Evolutionary conservation across 1,140 invertebrate genomes (phyloP), one percentile per base, ranked within the genome.

Genomic region (Brachionus angularis): DNA sequence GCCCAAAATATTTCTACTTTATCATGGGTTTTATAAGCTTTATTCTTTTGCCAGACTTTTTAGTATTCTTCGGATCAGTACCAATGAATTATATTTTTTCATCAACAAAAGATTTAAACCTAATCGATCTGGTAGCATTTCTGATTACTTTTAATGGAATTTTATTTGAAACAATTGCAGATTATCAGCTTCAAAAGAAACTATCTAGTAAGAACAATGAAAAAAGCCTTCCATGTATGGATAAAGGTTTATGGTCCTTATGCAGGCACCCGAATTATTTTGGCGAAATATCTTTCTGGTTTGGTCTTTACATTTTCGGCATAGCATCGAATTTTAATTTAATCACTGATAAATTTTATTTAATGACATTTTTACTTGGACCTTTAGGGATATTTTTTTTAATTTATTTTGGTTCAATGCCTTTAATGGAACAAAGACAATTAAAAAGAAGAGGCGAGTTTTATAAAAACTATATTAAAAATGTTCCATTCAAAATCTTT

Each of bases 251-350:
- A 23, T 70, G 64, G 64, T 36, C 44, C 4, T 31, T 36, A 7
- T 46, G 23, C 7, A 50, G 64, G 34, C 64, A 70, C 34, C 64
- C 64, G 31, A 70, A 70, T 53, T 70, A 70, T 34, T 70, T 70
- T 27, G 64, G 64, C 10, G 64, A 70, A 49, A 70, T 70, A 12
- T 8, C 27, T 8, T 49, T 33, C 14, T 70, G 64, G 64, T 70
- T 70, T 34, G 64, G 64, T 50, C 10, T 70, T 14, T 70, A 25
- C 46, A 14, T 50, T 5, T n/a, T 44, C n/a, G 44, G 62, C 33
- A 5, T 42, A 14, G 34, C 34, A n/a, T 44, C 62, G 31, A 29
- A 42, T 12, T 7, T 10, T 10, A 10, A 12, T 27, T 27, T 16
- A 27, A 1, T 23, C 8, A 36, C 7, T 25, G 62, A 46, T 21